Conservation (phyloP, 2,113 vertebrate genomes). For the Leptobrachium leishanense region DNA sequence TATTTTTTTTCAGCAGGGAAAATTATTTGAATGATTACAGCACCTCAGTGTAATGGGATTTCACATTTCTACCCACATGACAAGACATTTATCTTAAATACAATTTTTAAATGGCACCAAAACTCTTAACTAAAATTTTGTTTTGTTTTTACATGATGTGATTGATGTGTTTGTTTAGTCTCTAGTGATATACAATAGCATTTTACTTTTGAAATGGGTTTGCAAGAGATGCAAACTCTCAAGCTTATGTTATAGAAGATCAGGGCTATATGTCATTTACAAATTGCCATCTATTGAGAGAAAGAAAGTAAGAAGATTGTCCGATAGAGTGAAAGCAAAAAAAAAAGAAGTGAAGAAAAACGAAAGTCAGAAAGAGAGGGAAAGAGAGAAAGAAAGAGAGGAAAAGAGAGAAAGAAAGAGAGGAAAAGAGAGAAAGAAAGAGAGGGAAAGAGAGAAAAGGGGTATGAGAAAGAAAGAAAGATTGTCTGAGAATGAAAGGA, state of each 20-base stretch:
- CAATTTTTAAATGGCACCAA: not conserved
- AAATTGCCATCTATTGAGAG: not conserved
- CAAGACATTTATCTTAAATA: constrained; percentile 20
- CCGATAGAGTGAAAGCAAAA: too few relatives aligned
- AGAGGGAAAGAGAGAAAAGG: too few relatives aligned
- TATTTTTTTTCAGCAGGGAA: not conserved
- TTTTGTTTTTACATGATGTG: constrained; percentile 1
- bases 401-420: too few relatives aligned
- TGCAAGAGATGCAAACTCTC: not conserved
- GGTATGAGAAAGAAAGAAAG: too few relatives aligned
- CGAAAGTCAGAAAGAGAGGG: too few relatives aligned
- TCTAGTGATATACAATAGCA: constrained; percentile 16
- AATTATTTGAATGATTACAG: constrained; percentile 1
- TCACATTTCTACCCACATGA: constrained; percentile 3
- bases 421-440: too few relatives aligned
- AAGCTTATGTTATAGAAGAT: constrained; percentile 19
- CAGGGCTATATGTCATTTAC: not conserved
- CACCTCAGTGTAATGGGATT: constrained; percentile 6
- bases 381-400: too few relatives aligned
- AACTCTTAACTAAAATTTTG: not conserved
- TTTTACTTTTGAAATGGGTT: constrained; percentile 6
- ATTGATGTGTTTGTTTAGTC: constrained; percentile 14
- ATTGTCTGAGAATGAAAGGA: too few relatives aligned
- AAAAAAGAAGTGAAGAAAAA: too few relatives aligned
- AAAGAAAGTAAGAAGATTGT: too few relatives aligned